Evolutionary conservation across 2,113 vertebrate genomes (phyloP).

Genomic region (Murina feae): DNA sequence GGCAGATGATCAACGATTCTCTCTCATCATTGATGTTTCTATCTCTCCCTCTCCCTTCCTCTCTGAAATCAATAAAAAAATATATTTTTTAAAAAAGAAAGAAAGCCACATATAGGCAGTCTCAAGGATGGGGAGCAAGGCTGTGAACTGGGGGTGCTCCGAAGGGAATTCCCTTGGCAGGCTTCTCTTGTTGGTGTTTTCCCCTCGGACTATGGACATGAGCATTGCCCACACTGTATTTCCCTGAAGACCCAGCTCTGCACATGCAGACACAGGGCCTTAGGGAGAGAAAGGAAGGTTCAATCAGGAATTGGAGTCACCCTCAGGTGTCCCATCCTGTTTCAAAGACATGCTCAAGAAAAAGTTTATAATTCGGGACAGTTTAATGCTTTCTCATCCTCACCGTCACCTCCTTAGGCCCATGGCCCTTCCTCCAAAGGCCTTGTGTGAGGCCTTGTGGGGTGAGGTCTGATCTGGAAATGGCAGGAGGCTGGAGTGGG

Average conservation of each 20-base stretch:
- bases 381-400: not conserved
- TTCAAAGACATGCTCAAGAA: not conserved
- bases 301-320: not conserved
- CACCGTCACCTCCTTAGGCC: not conserved
- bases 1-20: too few relatives aligned
- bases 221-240: not conserved
- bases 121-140: not conserved
- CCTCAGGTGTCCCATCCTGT: not conserved
- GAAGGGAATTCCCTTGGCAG: not conserved
- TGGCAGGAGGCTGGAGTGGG: too few relatives aligned
- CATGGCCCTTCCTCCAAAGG: not conserved
- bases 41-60: too few relatives aligned
- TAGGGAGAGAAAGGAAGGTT: not conserved
- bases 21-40: too few relatives aligned
- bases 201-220: not conserved
- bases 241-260: not conserved
- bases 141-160: not conserved
- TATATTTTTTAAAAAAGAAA: too few relatives aligned
- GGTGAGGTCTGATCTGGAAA: not conserved
- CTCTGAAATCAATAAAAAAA: too few relatives aligned
- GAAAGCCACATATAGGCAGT: not conserved
- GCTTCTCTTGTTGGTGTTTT: not conserved
- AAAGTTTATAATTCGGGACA: not conserved
- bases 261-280: fast-evolving
- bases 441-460: not conserved